These are phyloP conservation scores for Druceiella hillmani DNA, from an alignment of 2,888 invertebrate genomes.

Conservation along the genomic window DNA sequence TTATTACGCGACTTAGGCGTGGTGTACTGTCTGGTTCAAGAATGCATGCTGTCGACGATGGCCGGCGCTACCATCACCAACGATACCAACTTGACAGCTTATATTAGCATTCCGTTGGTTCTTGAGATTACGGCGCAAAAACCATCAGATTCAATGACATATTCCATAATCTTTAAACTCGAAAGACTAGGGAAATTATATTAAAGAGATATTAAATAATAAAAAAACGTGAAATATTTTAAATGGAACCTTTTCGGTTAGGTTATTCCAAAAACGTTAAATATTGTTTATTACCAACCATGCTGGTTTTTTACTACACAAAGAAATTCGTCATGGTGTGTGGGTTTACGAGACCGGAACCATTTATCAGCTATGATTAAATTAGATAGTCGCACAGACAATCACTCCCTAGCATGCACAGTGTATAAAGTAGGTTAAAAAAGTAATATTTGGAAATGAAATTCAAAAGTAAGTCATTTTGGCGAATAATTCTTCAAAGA, in stretches of 20 bases:
- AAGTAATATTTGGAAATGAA: constrained; percentile 1
- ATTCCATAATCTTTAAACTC: not conserved
- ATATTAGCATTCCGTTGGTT: too few relatives aligned
- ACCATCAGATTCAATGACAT: too few relatives aligned
- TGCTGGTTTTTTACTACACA: constrained; percentile 1
- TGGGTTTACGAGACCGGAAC: not conserved
- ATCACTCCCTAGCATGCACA: too few relatives aligned
- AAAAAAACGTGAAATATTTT: not conserved
- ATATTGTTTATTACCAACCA: not conserved
- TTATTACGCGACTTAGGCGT: too few relatives aligned
- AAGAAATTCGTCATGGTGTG: constrained; percentile 1
- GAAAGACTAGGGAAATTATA: not conserved
- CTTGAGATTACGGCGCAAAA: too few relatives aligned
- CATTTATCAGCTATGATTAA: not conserved
- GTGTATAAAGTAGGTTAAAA: not conserved
- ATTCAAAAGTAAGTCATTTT: not conserved
- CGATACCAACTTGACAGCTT: too few relatives aligned
- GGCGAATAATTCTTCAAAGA: too few relatives aligned
- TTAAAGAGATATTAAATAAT: not conserved
- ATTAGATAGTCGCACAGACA: too few relatives aligned
- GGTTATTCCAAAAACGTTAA: not conserved
- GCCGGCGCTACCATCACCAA: constrained; percentile 1
- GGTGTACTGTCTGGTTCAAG: too few relatives aligned
- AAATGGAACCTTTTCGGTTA: constrained; percentile 1
- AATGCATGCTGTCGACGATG: constrained; percentile 1